phyloP scores from a whole-genome alignment of 2,888 invertebrate genomes.

The Habrosyne pyritoides region DNA sequence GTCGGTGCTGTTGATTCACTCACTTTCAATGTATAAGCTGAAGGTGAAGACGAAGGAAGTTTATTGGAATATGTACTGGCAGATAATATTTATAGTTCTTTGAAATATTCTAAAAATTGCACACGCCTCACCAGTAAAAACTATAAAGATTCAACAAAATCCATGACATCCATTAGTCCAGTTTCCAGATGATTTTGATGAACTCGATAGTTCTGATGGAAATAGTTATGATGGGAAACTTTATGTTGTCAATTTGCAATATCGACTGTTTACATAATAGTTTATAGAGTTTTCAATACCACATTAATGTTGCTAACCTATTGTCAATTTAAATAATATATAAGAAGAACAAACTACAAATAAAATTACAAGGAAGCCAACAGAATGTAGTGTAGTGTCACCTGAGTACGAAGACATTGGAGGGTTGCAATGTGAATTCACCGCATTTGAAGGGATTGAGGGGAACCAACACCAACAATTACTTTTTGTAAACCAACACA shows the following conservation, averaged over 20 bases:
- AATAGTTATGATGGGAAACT: not conserved
- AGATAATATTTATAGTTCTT: conserved; percentile 75
- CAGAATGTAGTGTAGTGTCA: conserved; percentile 12
- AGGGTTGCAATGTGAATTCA: conserved; percentile 17
- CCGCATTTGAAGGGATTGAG: conserved; percentile 5
- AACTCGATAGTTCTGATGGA: not conserved
- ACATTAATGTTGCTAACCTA: too few species aligned
- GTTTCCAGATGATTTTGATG: not conserved
- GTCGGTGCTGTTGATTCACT: conserved; percentile 62
- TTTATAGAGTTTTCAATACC: too few species aligned
- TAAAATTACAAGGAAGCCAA: conserved; percentile 12
- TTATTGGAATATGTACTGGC: conserved; percentile 67
- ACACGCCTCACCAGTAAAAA: conserved; percentile 51
- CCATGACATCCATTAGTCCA: not conserved
- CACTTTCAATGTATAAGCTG: conserved; percentile 55
- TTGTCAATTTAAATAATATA: too few species aligned
- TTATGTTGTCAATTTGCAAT: not conserved
- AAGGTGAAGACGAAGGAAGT: conserved; percentile 75
- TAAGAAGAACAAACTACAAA: not conserved
- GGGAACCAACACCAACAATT: conserved; percentile 2
- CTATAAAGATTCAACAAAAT: conserved; percentile 21
- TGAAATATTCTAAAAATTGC: conserved; percentile 72
- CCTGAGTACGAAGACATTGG: conserved; percentile 20
- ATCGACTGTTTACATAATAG: not conserved
- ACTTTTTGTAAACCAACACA: too few species aligned